These are phyloP conservation scores for Plebejus argus DNA, from an alignment of 2,888 invertebrate genomes.

Conservation along the genomic window DNA sequence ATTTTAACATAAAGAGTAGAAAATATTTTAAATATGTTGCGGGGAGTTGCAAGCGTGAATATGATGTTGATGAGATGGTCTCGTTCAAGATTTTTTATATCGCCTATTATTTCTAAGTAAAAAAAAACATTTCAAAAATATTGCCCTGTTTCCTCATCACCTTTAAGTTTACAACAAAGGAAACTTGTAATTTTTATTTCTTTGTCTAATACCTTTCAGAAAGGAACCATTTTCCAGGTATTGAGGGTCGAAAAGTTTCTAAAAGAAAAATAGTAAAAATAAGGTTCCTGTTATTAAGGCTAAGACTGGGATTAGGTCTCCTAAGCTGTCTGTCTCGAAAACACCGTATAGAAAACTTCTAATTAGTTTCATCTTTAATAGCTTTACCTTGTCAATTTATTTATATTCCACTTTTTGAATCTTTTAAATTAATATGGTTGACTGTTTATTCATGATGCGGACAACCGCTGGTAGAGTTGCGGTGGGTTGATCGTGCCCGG, in stretches of 20 bases:
- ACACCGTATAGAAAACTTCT: neutral
- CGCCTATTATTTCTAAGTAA: too few species aligned
- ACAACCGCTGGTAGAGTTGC: neutral
- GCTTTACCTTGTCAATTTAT: neutral
- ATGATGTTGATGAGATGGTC: too few species aligned
- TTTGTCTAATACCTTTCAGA: neutral
- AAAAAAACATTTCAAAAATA: too few species aligned
- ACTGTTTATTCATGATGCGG: neutral
- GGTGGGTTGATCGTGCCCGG: too few species aligned
- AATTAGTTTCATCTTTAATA: conserved; percentile 6
- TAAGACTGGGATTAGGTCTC: neutral
- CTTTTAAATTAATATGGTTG: neutral
- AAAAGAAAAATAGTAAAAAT: neutral
- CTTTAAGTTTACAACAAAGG: too few species aligned
- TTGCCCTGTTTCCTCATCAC: too few species aligned
- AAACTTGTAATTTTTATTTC: neutral
- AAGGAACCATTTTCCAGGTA: neutral
- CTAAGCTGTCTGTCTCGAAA: neutral
- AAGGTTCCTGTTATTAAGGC: neutral
- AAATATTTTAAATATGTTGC: too few species aligned
- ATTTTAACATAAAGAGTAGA: too few species aligned
- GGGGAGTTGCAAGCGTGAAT: too few species aligned
- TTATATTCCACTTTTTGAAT: neutral
- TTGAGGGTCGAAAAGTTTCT: neutral
- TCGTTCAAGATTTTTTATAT: too few species aligned